Evolutionary conservation across 2,113 vertebrate species (phyloP).

Genomic region (Laticauda colubrina): DNA sequence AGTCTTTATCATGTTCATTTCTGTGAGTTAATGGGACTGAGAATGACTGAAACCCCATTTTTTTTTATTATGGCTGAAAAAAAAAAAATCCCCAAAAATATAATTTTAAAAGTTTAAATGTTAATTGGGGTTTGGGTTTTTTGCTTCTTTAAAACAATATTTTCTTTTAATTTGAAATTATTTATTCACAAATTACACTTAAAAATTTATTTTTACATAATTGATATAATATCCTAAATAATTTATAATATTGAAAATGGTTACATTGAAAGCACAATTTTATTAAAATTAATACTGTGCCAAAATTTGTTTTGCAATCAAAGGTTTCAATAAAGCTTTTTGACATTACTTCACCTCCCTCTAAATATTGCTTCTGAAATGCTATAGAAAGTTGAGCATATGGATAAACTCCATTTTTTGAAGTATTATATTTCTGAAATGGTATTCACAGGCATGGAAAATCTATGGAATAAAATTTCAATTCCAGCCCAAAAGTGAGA

Average conservation of each 20-base stretch:
- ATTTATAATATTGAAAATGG: constrained; percentile 41
- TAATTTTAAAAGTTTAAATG: constrained; percentile 41
- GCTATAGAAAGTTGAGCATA: neutral
- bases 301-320: neutral
- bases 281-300: neutral
- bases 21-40: constrained; percentile 55
- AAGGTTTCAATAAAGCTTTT: neutral
- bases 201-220: constrained; percentile 9
- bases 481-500: neutral
- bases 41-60: constrained; percentile 57
- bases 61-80: constrained; percentile 56
- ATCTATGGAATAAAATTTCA: neutral
- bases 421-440: neutral
- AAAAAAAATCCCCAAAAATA: constrained; percentile 16
- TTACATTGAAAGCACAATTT: neutral
- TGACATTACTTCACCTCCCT: neutral
- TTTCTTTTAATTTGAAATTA: constrained; percentile 29
- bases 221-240: constrained; percentile 24
- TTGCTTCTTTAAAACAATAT: constrained; percentile 32
- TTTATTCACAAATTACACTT: constrained; percentile 41
- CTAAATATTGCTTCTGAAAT: neutral
- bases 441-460: neutral
- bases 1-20: constrained; percentile 51
- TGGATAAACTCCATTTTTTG: neutral
- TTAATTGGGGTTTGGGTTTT: constrained; percentile 15